Conservation (phyloP, 2,888 invertebrate genomes). For the Ectemnius cavifrons region DNA sequence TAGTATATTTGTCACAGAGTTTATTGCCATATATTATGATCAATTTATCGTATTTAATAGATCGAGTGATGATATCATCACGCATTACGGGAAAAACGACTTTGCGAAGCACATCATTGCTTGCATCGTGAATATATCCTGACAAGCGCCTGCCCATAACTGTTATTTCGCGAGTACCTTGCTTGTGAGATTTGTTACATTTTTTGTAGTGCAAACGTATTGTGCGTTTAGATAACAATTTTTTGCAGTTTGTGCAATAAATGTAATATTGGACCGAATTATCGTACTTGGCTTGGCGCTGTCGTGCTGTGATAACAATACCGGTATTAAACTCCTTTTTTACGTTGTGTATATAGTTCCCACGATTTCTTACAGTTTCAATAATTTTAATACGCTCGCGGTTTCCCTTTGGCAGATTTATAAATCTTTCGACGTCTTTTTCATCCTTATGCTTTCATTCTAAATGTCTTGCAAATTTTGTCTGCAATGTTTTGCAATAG, state of each 20-base stretch:
- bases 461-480: background rate
- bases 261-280: no score
- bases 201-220: constrained; percentile 44
- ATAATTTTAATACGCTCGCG: constrained; percentile 35
- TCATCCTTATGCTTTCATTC: constrained; percentile 31
- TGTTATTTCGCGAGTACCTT: constrained; percentile 41
- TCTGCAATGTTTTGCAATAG: constrained; percentile 51
- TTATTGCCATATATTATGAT: constrained; percentile 52
- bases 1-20: constrained; percentile 37
- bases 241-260: no score
- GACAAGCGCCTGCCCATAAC: constrained; percentile 39
- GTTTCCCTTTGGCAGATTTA: constrained; percentile 27
- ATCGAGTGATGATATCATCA: constrained; percentile 42
- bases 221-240: no score
- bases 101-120: constrained; percentile 25
- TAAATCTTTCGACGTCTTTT: constrained; percentile 44
- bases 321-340: no score
- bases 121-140: constrained; percentile 43
- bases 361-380: constrained; percentile 36
- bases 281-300: no score
- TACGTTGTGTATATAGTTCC: constrained; percentile 47
- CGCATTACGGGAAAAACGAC: constrained; percentile 46
- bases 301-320: no score
- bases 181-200: constrained; percentile 38
- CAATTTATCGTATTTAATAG: constrained; percentile 49